phyloP scores from a whole-genome alignment of 2,113 vertebrate species.

The Passer domesticus region DNA sequence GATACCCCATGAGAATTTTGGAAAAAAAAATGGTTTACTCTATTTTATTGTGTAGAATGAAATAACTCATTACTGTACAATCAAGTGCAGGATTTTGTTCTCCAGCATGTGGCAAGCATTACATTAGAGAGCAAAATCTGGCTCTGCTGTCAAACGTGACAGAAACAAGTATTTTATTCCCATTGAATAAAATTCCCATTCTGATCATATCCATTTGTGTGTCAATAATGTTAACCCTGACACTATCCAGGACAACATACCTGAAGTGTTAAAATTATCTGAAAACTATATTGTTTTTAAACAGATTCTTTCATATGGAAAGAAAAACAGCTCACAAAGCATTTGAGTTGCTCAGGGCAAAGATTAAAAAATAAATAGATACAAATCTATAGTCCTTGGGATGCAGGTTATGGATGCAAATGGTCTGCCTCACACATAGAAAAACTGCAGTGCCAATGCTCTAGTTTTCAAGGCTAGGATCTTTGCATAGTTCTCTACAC shows the following conservation, averaged over 20 bases:
- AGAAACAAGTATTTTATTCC: constrained; percentile 69
- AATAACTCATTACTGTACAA: constrained; percentile 40
- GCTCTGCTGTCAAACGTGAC: constrained; percentile 53
- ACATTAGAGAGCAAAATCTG: constrained; percentile 37
- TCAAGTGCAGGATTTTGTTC: constrained; percentile 22
- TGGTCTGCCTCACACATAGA: background rate
- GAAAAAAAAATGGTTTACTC: background rate
- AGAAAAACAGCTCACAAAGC: background rate
- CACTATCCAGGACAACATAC: constrained; percentile 19
- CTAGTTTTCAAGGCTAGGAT: background rate
- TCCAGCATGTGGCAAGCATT: constrained; percentile 50
- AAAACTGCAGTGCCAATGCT: background rate
- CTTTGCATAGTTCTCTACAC: background rate
- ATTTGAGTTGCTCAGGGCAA: background rate
- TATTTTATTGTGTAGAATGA: constrained; percentile 35
- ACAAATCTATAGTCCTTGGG: background rate
- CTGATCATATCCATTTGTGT: constrained; percentile 39
- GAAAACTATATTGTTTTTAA: background rate
- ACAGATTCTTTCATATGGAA: background rate
- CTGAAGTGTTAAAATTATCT: background rate
- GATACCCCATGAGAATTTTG: background rate
- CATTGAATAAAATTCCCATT: constrained; percentile 33
- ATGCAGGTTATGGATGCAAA: background rate
- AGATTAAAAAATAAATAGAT: background rate
- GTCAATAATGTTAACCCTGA: constrained; percentile 31